A percentile compares a stretch with the other conserved stretches of the same genome.
Evolutionary conservation across 2,113 vertebrate species (phyloP).

Genomic region (Chionodraco myersi): DNA sequence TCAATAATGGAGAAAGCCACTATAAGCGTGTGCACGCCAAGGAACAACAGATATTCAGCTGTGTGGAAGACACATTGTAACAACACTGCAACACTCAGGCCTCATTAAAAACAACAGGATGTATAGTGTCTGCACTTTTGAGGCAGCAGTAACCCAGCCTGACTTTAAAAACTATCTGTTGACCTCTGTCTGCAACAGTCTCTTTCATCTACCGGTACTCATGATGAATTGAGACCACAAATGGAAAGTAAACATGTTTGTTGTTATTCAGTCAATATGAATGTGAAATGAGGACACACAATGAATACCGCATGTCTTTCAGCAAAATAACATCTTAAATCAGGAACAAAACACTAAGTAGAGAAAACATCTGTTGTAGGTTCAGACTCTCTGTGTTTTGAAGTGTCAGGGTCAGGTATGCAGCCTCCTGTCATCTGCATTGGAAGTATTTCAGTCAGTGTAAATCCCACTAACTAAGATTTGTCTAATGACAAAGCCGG

Average conservation of each 20-base stretch:
- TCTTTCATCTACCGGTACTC: slow-evolving; percentile 11
- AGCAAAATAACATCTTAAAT: slow-evolving; percentile 7
- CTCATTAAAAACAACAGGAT: slow-evolving; percentile 14
- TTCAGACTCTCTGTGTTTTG: slow-evolving; percentile 31
- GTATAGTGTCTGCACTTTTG: background rate
- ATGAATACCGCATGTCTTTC: slow-evolving; percentile 24
- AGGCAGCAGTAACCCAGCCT: slow-evolving; percentile 5
- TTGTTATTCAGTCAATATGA: slow-evolving; percentile 22
- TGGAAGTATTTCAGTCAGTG: slow-evolving; percentile 35
- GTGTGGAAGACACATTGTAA: background rate
- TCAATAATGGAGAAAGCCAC: background rate
- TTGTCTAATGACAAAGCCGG: slow-evolving; percentile 30
- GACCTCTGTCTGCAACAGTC: background rate
- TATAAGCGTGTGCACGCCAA: background rate
- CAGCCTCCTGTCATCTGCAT: slow-evolving; percentile 37
- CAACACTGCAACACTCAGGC: background rate
- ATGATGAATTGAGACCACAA: slow-evolving; percentile 20
- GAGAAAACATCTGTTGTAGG: slow-evolving; percentile 45
- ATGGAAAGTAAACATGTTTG: slow-evolving; percentile 27
- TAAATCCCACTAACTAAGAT: slow-evolving; percentile 46
- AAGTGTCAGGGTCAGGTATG: slow-evolving; percentile 56
- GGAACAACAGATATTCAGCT: slow-evolving; percentile 6
- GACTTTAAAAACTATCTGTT: background rate
- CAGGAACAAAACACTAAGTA: slow-evolving; percentile 9
- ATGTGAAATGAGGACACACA: slow-evolving; percentile 24